Conservation (phyloP, 2,888 invertebrate genomes). For the Chrysotoxum bicinctum region DNA sequence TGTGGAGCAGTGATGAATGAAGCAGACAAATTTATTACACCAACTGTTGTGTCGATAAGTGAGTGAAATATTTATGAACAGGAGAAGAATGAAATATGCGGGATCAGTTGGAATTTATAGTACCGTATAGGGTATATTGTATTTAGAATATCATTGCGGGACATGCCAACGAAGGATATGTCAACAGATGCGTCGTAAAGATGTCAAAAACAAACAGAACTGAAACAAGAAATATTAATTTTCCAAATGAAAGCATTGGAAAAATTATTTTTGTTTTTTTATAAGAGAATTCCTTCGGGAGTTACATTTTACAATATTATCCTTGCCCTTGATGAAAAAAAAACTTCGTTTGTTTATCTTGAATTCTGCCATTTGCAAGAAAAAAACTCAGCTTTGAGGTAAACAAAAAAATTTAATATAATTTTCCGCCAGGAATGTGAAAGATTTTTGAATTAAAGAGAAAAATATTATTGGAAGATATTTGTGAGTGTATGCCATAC, state of each 20-base stretch:
- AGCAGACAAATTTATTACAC: constrained; percentile 23
- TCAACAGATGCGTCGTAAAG: constrained; percentile 9
- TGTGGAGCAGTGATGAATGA: constrained; percentile 4
- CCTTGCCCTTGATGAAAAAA: not conserved
- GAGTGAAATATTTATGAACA: constrained; percentile 39
- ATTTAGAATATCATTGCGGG: not conserved
- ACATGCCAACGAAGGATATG: not conserved
- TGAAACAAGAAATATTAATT: not conserved
- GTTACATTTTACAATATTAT: not conserved
- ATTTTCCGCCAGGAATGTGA: not conserved
- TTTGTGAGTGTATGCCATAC: no score
- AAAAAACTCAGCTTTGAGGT: not conserved
- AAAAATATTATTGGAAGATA: no score
- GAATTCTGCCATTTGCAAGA: not conserved
- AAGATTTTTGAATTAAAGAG: no score
- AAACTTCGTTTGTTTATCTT: not conserved
- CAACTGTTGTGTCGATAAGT: constrained; percentile 38
- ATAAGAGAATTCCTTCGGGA: not conserved
- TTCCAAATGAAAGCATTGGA: not conserved
- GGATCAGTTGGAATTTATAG: not conserved
- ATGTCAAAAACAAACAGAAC: constrained; percentile 16
- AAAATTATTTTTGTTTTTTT: not conserved
- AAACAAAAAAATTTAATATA: not conserved
- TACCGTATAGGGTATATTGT: not conserved
- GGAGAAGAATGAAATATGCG: not conserved